Percentiles rank a stretch among this genome's conserved stretches.
Conservation (phyloP, 2,888 invertebrate genomes). For the Candidula unifasciata region DNA sequence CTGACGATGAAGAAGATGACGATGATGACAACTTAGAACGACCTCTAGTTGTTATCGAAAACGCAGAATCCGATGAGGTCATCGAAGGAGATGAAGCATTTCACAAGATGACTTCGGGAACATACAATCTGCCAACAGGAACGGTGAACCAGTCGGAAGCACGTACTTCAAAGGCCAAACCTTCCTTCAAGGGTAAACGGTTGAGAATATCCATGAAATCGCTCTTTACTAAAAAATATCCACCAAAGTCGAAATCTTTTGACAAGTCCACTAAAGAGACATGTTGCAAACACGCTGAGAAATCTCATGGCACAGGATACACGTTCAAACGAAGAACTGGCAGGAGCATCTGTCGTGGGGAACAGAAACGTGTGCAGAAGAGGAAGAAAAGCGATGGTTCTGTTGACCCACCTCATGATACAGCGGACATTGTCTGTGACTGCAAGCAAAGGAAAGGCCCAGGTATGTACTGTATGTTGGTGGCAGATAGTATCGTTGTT, state of each 20-base stretch:
- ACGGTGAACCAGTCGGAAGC: neutral
- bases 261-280: neutral
- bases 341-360: neutral
- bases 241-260: constrained; percentile 20
- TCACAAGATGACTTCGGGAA: constrained; percentile 33
- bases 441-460: neutral
- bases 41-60: constrained; percentile 46
- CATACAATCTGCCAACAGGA: constrained; percentile 40
- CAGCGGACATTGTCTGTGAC: neutral
- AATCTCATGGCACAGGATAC: neutral
- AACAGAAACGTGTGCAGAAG: neutral
- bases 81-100: constrained; percentile 47
- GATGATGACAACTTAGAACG: constrained; percentile 13
- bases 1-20: neutral
- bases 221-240: constrained; percentile 9
- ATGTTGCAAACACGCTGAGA: neutral
- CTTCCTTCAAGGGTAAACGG: constrained; percentile 2
- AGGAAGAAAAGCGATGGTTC: neutral
- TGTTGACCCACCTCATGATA: neutral
- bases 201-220: constrained; percentile 34
- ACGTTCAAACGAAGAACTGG: neutral
- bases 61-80: constrained; percentile 49
- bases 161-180: neutral
- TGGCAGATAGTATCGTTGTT: neutral
- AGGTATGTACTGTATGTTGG: neutral